phyloP scores from a whole-genome alignment of 1,140 invertebrate species.

The Ceratosolen fusciceps region DNA sequence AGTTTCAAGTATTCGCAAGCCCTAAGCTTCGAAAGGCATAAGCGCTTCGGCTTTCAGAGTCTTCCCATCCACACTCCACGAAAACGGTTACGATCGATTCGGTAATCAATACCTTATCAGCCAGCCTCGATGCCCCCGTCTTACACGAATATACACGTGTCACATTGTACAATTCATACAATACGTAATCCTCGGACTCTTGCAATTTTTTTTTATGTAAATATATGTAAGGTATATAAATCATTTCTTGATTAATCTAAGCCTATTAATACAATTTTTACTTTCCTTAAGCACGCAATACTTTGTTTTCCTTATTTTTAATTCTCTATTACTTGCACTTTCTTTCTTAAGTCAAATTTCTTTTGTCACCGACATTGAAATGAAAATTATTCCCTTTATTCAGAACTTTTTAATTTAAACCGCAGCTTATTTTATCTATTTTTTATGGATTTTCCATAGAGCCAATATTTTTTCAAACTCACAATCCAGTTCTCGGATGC shows the following conservation, averaged over 20 bases:
- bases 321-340: not conserved
- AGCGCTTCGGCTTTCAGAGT: not conserved
- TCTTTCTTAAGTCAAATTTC: not conserved
- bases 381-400: not conserved
- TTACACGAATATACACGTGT: not conserved
- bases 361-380: not conserved
- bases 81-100: too few species aligned
- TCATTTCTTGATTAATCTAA: conserved; percentile 1
- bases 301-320: not conserved
- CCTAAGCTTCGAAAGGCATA: not conserved
- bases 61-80: too few species aligned
- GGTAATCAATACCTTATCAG: not conserved
- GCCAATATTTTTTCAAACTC: too few species aligned
- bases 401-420: too few species aligned
- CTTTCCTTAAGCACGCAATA: conserved; percentile 2
- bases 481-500: too few species aligned
- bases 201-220: not conserved
- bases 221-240: not conserved
- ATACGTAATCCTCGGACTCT: not conserved
- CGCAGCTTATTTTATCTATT: too few species aligned
- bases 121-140: not conserved
- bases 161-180: conserved; percentile 4
- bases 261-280: not conserved
- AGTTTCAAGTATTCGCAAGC: not conserved
- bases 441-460: too few species aligned